phyloP scores from a whole-genome alignment of 2,888 invertebrate species.

The Ferrisia virgata region DNA sequence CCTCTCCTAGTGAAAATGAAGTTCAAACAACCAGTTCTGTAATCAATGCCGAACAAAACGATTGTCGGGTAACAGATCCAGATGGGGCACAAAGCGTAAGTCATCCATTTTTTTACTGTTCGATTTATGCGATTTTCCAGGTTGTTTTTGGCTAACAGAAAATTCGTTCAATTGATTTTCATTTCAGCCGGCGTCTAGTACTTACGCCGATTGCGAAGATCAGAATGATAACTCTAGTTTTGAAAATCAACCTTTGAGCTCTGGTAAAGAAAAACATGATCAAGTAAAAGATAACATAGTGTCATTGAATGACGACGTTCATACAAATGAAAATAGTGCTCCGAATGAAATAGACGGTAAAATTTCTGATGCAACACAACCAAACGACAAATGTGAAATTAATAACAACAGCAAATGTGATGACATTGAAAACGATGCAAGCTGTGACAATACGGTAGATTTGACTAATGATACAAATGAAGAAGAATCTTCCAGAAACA shows the following conservation, averaged over 20 bases:
- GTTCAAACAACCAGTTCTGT: background rate
- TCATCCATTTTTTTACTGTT: background rate
- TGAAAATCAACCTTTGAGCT: background rate
- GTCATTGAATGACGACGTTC: background rate
- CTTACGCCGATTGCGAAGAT: slow-evolving; percentile 39
- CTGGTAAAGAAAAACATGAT: background rate
- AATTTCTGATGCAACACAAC: background rate
- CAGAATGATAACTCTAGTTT: background rate
- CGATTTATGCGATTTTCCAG: background rate
- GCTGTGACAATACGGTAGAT: background rate
- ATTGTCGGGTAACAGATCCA: slow-evolving; percentile 9
- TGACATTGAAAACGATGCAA: background rate
- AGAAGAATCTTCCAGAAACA: background rate
- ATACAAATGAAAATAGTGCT: background rate
- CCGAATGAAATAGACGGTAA: background rate
- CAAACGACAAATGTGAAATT: background rate
- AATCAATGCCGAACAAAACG: slow-evolving; percentile 5
- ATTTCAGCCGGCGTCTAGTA: slow-evolving; percentile 39
- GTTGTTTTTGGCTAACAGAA: background rate
- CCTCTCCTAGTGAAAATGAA: background rate
- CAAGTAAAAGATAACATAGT: background rate
- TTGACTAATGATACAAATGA: background rate
- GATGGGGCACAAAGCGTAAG: slow-evolving; percentile 42
- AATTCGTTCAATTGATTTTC: background rate
- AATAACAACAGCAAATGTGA: slow-evolving; percentile 35